These are phyloP conservation scores for Enhydra lutris DNA, from an alignment of 2,113 vertebrate species.

Conservation along the genomic window DNA sequence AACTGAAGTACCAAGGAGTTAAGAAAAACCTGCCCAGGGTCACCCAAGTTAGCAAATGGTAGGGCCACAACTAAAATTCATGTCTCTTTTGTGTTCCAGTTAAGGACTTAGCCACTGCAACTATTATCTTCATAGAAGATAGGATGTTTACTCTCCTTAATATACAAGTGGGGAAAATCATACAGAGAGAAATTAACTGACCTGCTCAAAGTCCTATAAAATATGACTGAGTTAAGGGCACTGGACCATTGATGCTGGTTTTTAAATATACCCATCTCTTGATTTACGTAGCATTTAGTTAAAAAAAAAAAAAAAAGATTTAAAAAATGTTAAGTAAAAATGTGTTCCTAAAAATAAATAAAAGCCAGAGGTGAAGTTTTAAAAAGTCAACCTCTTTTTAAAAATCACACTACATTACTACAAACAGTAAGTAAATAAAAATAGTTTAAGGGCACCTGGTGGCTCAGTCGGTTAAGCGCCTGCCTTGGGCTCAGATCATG, in stretches of 20 bases:
- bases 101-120: not conserved
- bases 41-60: not conserved
- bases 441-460: not conserved
- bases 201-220: not conserved
- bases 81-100: not conserved
- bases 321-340: not conserved
- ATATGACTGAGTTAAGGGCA: not conserved
- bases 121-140: not conserved
- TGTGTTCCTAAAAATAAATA: not conserved
- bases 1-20: not conserved
- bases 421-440: not conserved
- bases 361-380: not conserved
- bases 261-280: constrained; percentile 9
- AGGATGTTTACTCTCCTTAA: not conserved
- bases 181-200: not conserved
- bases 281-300: not conserved
- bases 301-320: not conserved
- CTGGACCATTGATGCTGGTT: not conserved
- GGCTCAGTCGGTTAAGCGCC: no score
- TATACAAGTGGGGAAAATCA: not conserved
- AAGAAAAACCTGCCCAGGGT: not conserved
- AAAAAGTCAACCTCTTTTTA: not conserved
- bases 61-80: not conserved
- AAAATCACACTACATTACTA: not conserved
- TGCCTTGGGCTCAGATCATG: no score